Evolutionary conservation across 2,888 invertebrate species (phyloP), one percentile per base, ranked within the genome.

Genomic region (Zhengitettix transpicula): DNA sequence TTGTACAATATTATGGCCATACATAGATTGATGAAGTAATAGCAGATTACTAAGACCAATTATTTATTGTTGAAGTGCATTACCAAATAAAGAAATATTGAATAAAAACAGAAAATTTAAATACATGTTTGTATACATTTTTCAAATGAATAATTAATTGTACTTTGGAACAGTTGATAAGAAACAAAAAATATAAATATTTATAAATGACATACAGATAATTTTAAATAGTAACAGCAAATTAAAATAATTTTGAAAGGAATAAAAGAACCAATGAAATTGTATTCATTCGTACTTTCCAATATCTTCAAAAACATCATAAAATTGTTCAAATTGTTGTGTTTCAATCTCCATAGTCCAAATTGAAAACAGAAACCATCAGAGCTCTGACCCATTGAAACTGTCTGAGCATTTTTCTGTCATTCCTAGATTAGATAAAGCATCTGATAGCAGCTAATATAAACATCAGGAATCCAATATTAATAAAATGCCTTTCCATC

Each of bases 261-360:
- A 42, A 11, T 11, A 52, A 42, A 52, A 15, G 42, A 12, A 15
- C 40, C 15, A 14, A 44, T 16, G n/a, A n/a, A 41, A 12, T 7
- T 1, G 12, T 11, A 7, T 16, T 40, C 10, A 56, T 17, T 71
- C 77, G 71, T 66, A 78, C 78, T 78, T 78, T 67, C 79, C 79
- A 67, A 79, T 75, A 68, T 79, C 78, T 66, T 79, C 78, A 60
- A 74, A 72, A 58, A 79, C 68, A 59, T 77, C 75, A 68, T 78
- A 79, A 65, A 74, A 73, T 61, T 74, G 73, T 65, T 78, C 78
- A 67, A 79, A 77, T 41, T 77, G 74, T 65, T 78, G 77, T 65
- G 72, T 73, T 58, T 73, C 70, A 69, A 73, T 73, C 69, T 73
- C 73, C 74, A 74, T 74, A 65, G 52, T 59, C n/a, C 11, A 55